Percentiles rank a stretch among this genome's conserved stretches.
These are phyloP conservation scores for Myotis planiceps DNA, from an alignment of 2,797 vertebrate genomes.

Conservation along the genomic window DNA sequence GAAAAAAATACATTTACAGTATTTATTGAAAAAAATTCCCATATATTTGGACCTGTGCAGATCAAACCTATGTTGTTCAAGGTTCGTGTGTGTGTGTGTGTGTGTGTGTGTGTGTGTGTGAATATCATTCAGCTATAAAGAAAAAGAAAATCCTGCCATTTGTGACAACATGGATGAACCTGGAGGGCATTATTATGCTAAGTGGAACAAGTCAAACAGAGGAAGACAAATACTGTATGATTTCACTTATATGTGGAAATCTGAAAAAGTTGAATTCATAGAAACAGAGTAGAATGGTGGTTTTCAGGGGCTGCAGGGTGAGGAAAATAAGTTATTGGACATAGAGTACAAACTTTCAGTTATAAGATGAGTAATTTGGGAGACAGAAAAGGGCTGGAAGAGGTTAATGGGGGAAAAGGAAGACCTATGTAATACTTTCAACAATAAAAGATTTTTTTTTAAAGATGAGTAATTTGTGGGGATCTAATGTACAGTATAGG, in stretches of 20 bases:
- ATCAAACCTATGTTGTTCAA: background rate
- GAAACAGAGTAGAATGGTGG: background rate
- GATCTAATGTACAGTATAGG: background rate
- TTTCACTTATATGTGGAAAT: background rate
- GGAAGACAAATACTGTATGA: background rate
- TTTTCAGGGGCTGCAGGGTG: background rate
- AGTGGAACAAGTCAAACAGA: background rate
- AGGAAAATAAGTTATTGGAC: background rate
- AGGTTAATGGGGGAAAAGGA: too few species aligned
- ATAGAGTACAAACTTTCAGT: background rate
- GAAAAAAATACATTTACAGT: background rate
- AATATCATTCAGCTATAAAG: background rate
- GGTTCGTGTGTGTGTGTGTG: background rate
- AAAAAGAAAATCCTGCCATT: background rate
- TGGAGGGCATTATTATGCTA: background rate
- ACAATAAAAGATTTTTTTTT: too few species aligned
- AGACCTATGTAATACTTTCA: too few species aligned
- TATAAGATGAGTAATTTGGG: background rate
- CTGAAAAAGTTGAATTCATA: background rate
- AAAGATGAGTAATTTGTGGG: too few species aligned
- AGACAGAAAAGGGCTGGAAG: too few species aligned
- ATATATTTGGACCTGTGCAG: background rate
- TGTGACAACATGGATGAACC: background rate
- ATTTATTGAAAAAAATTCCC: background rate
- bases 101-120: background rate